Evolutionary conservation across 2,888 invertebrate genomes (phyloP), one percentile per base, ranked within the genome.

Genomic region (Sarcophaga variegata): DNA sequence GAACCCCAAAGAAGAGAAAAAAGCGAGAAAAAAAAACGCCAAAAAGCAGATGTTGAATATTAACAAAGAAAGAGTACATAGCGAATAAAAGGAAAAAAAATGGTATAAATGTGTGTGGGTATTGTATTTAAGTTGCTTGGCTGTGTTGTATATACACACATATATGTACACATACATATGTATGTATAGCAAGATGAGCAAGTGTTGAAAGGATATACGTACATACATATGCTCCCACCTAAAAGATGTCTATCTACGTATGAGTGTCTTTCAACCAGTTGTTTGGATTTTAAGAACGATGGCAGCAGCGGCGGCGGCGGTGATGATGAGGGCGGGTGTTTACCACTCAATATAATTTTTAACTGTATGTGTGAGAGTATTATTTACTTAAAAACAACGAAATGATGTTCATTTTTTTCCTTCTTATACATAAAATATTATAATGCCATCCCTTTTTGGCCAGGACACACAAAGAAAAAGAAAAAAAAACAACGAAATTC

Each of bases 361-460:
- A 25, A 4, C 1, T 22, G 25, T 4, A 14, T 17, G 63, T 81
- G 22, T 62, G 22, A 37, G 37, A 37, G 37, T 37, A 37, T 37
- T 77, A 64, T 85, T 67, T 77, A 54, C 67, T 78, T 75, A 49
- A 84, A 86, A 84, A 84, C 74, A 85, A 87, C 54, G 54, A 54
- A 87, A 87, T 87, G 87, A 87, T 87, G 87, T 87, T 87, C 87
- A 87, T 72, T 87, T 87, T 81, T 86, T 71, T 60, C 66, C 60
- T 74, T 37, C 20, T 74, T 69, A 54, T 59, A n/a, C 62, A 64
- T 62, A 60, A 71, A 72, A 54, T 66, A 63, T 37, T 37, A 78
- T 86, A 60, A 72, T 64, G 69, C 45, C 25, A n/a, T 82, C 87
- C 85, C 84, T 87, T 79, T 87, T 85, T 85, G 3, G 59, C 84